Conservation (phyloP, 1,140 invertebrate genomes). For the Hestina assimilis region DNA sequence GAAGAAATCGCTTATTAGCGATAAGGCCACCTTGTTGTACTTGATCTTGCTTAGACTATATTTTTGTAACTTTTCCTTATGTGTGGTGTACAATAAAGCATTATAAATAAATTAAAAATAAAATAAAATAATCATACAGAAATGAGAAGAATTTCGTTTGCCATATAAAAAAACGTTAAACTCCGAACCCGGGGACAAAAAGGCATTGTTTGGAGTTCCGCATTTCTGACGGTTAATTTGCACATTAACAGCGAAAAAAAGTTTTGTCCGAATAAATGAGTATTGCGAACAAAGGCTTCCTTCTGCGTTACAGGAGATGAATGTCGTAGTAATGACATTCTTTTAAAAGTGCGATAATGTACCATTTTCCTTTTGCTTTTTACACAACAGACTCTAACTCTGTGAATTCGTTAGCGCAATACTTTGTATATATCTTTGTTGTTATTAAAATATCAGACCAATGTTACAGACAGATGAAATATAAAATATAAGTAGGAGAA, state of each 20-base stretch:
- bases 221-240: constrained; percentile 30
- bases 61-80: too few species aligned
- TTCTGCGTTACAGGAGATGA: constrained; percentile 21
- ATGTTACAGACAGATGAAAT: too few species aligned
- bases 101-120: neutral
- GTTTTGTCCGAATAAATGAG: constrained; percentile 27
- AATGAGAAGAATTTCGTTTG: neutral
- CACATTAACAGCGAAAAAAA: constrained; percentile 28
- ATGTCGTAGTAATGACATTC: constrained; percentile 28
- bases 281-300: constrained; percentile 23
- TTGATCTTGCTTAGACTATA: too few species aligned
- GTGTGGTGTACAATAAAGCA: too few species aligned
- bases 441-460: neutral
- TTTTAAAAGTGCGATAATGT: constrained; percentile 25
- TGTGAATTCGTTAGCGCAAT: too few species aligned
- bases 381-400: too few species aligned
- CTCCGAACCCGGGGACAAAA: constrained; percentile 14
- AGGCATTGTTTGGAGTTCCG: constrained; percentile 19
- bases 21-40: too few species aligned
- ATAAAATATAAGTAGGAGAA: too few species aligned
- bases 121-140: neutral
- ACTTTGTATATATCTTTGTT: neutral
- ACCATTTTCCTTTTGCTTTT: constrained; percentile 20
- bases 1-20: too few species aligned
- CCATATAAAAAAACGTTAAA: constrained; percentile 16